Evolutionary conservation across 2,797 vertebrate genomes (phyloP).

Genomic region (Borostomias antarcticus): DNA sequence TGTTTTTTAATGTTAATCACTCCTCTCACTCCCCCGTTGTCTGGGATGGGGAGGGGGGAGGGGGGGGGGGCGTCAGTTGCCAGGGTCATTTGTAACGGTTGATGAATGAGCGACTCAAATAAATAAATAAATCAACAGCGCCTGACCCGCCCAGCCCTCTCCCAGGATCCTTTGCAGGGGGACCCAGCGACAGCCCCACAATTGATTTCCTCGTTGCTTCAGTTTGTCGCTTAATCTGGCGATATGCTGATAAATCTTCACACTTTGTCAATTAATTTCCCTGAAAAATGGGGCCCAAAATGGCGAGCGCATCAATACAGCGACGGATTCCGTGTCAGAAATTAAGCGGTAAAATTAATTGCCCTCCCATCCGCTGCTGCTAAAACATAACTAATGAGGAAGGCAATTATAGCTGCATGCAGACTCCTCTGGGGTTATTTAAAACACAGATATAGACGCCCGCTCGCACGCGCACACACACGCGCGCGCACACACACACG

Average conservation of each 20-base stretch:
- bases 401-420: constrained; percentile 81
- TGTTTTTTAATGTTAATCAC: constrained; percentile 75
- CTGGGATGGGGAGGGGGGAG: constrained; percentile 32
- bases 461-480: constrained; percentile 6
- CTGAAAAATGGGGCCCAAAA: constrained; percentile 81
- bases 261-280: constrained; percentile 84
- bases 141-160: constrained; percentile 68
- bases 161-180: constrained; percentile 56
- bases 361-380: constrained; percentile 79
- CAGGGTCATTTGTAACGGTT: constrained; percentile 76
- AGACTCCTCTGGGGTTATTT: constrained; percentile 77
- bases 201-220: constrained; percentile 83
- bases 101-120: constrained; percentile 78
- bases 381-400: constrained; percentile 85
- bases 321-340: constrained; percentile 77
- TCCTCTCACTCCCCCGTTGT: constrained; percentile 61
- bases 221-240: constrained; percentile 83
- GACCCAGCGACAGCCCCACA: constrained; percentile 69
- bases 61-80: constrained; percentile 61
- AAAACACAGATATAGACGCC: constrained; percentile 65
- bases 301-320: constrained; percentile 79
- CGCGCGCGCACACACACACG: constrained; percentile 20
- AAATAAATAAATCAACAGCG: constrained; percentile 75
- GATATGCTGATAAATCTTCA: constrained; percentile 81
- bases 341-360: constrained; percentile 84